phyloP scores from a whole-genome alignment of 2,797 vertebrate species.

The Hephaestus fuliginosus region DNA sequence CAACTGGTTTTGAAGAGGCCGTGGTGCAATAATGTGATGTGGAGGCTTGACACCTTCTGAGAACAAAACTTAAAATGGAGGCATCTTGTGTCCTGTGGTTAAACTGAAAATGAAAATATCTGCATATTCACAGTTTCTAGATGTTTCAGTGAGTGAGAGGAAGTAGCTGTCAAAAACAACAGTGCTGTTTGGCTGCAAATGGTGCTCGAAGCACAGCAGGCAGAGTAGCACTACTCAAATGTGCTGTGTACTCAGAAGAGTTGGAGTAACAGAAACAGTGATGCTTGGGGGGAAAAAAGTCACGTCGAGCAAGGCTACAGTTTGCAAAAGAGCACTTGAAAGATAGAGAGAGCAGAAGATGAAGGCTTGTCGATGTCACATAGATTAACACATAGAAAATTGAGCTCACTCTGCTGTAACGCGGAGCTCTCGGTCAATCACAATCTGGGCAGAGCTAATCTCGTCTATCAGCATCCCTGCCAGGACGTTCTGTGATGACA shows the following conservation, averaged over 20 bases:
- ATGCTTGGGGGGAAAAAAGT: too few species aligned
- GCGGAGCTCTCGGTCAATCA: slow-evolving; percentile 8
- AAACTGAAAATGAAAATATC: too few species aligned
- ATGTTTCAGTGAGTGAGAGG: neutral
- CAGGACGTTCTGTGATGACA: slow-evolving; percentile 3
- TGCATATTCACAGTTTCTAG: neutral
- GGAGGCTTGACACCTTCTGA: neutral
- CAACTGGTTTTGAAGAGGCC: too few species aligned
- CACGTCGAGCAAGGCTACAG: neutral
- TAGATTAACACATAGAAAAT: slow-evolving; percentile 7
- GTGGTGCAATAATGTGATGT: too few species aligned
- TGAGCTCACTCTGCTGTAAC: slow-evolving; percentile 25
- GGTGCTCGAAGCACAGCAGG: too few species aligned
- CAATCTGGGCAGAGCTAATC: slow-evolving; percentile 5
- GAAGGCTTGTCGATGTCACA: neutral
- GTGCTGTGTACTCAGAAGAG: too few species aligned
- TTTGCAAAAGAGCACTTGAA: neutral
- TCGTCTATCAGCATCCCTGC: neutral
- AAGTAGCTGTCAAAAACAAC: too few species aligned
- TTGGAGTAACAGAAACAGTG: too few species aligned
- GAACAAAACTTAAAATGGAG: neutral
- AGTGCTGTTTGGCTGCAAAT: too few species aligned
- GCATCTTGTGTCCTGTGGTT: neutral
- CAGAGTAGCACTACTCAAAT: too few species aligned
- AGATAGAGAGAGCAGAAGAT: neutral